Conservation (phyloP, 2,113 vertebrate genomes). For the Cebus imitator region DNA sequence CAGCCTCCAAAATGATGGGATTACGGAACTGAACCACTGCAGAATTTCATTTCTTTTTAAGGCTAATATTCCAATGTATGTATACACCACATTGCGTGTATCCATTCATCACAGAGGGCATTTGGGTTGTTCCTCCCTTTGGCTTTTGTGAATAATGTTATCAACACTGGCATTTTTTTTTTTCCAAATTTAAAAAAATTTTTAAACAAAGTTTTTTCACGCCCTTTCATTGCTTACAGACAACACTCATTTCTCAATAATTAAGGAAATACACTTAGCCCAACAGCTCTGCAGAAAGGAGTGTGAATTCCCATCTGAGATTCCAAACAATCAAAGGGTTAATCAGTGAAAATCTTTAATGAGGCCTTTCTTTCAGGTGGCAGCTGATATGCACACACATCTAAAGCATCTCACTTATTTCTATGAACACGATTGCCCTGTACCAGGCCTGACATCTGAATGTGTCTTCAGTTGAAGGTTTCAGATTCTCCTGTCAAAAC, state of each 20-base stretch:
- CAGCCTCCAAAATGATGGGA: no score
- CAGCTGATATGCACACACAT: constrained; percentile 24
- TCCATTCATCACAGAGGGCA: neutral
- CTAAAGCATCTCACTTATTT: constrained; percentile 52
- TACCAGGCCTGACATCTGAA: constrained; percentile 57
- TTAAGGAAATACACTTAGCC: neutral
- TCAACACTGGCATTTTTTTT: neutral
- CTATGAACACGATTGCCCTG: neutral
- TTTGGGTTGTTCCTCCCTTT: neutral
- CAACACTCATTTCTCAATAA: neutral
- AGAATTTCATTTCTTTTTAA: neutral
- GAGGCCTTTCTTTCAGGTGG: constrained; percentile 29
- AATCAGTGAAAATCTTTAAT: neutral
- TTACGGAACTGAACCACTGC: no score
- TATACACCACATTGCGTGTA: neutral
- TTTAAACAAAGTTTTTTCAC: neutral
- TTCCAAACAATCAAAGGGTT: constrained; percentile 34
- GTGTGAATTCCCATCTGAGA: neutral
- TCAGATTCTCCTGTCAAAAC: constrained; percentile 75
- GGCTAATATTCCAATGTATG: neutral
- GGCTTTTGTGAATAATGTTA: neutral
- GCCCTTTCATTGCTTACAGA: neutral
- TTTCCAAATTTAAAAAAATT: neutral
- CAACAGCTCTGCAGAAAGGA: neutral
- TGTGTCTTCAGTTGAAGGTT: constrained; percentile 70